A percentile compares a stretch with the other conserved stretches of the same genome.
These are phyloP conservation scores for human DNA, from an alignment of 2,113 vertebrate species.

Conservation along the genomic window GRCh38 chr4:173432501-173433000, in stretches of 20 bases:
- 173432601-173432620: neutral
- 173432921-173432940: neutral
- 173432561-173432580: neutral
- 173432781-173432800: neutral
- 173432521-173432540: neutral
- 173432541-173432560: neutral
- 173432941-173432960: neutral
- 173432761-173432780: neutral
- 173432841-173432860: neutral
- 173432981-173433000: neutral
- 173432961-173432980: neutral
- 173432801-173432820: neutral
- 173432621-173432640: accelerated
- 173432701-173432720: neutral
- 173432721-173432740: neutral
- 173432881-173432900: neutral
- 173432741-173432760: neutral
- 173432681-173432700: neutral
- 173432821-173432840: too few species aligned
- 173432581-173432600: neutral
- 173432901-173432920: neutral
- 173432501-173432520: neutral
- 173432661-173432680: neutral
- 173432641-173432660: neutral
- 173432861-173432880: neutral